These are phyloP conservation scores for Epinephelus moara DNA, from an alignment of 2,113 vertebrate species.

Conservation along the genomic window DNA sequence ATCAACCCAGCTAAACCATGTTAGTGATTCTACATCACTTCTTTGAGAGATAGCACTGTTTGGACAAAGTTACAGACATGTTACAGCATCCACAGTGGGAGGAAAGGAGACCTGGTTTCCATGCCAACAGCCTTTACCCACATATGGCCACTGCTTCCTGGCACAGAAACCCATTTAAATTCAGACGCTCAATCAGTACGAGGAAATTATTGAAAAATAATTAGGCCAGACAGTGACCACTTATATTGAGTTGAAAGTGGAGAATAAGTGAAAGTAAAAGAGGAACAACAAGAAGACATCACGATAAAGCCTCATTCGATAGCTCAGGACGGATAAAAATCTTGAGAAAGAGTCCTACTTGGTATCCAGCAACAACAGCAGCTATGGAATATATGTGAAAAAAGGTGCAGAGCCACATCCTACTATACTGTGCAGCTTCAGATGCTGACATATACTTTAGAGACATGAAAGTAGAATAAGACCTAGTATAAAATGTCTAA, in stretches of 20 bases:
- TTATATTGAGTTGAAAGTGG: constrained; percentile 10
- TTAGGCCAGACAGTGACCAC: constrained; percentile 74
- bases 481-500: no score
- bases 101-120: constrained; percentile 69
- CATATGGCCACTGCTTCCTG: constrained; percentile 60
- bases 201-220: constrained; percentile 75
- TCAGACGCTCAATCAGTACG: constrained; percentile 77
- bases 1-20: constrained; percentile 10
- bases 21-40: constrained; percentile 43
- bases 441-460: constrained; percentile 1
- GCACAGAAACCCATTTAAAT: constrained; percentile 83
- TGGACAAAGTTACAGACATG: constrained; percentile 63
- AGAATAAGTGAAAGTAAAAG: constrained; percentile 20
- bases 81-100: constrained; percentile 64
- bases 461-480: background rate
- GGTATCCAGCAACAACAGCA: constrained; percentile 19
- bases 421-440: constrained; percentile 5
- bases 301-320: constrained; percentile 2
- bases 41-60: constrained; percentile 32
- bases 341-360: background rate
- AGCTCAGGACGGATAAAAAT: constrained; percentile 12
- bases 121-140: constrained; percentile 75
- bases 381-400: constrained; percentile 6
- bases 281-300: background rate
- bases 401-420: constrained; percentile 12